Conservation (phyloP, 2,888 invertebrate genomes). For the Pollenia amentaria region DNA sequence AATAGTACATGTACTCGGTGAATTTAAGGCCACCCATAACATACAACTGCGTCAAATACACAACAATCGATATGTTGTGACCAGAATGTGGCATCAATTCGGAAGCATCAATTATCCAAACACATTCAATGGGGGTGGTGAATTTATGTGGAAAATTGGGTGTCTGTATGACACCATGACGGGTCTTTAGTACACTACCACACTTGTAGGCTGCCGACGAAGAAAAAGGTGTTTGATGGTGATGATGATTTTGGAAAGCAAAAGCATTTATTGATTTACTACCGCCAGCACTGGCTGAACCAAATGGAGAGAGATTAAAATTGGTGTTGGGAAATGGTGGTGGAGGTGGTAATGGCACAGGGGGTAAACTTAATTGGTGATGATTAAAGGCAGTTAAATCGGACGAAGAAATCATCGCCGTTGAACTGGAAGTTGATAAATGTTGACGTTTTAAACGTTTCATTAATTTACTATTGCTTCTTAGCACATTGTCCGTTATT, state of each 20-base stretch:
- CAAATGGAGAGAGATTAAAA: conserved; percentile 76
- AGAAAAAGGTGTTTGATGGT: conserved; percentile 55
- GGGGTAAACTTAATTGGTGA: conserved; percentile 79
- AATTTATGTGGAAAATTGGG: conserved; percentile 94
- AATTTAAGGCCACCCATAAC: conserved; percentile 91
- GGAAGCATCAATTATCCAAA: conserved; percentile 95
- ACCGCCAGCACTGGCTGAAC: conserved; percentile 27
- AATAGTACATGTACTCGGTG: conserved; percentile 91
- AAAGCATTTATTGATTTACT: conserved; percentile 67
- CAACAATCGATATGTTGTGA: conserved; percentile 89
- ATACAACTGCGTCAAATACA: conserved; percentile 95
- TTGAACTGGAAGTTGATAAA: conserved; percentile 27
- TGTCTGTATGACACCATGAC: conserved; percentile 90
- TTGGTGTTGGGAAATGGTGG: conserved; percentile 78
- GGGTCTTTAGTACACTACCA: conserved; percentile 88
- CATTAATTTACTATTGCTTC: conserved; percentile 45
- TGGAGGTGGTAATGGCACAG: conserved; percentile 81
- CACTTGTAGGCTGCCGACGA: conserved; percentile 83
- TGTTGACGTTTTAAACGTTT: conserved; percentile 67
- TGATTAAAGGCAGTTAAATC: conserved; percentile 72
- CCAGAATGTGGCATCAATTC: conserved; percentile 84
- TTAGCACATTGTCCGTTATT: conserved; percentile 3
- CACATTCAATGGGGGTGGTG: conserved; percentile 92
- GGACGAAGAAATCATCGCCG: conserved; percentile 4
- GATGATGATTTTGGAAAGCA: conserved; percentile 55